Evolutionary conservation across 2,113 vertebrate species (phyloP), one percentile per base, ranked within the genome.

Genomic region (Cavia porcellus): DNA sequence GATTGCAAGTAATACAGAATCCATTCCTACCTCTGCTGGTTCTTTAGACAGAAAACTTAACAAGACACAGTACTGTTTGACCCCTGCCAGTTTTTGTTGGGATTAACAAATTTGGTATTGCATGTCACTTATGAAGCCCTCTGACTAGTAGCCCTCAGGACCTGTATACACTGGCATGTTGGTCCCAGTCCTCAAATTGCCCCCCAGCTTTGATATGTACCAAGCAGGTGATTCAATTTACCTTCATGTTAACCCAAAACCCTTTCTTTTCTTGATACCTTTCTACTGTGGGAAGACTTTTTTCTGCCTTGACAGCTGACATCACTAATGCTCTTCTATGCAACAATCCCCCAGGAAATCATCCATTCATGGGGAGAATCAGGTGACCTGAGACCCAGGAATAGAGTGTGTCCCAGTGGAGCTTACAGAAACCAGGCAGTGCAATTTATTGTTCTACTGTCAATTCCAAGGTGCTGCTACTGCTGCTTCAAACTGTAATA

Each of bases 1-100:
- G 90, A 66, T 38, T 96, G 86, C 96, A 98, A 93, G 92, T 88
- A 97, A 96, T 75, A 30, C 97, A 98, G 98, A 97, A 95, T 98
- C 97, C 82, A 94, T 92, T 97, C 94, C 96, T 95, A 94, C 96
- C 90, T 96, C 95, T 96, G 91, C 90, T 96, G 79, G 74, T 96
- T 74, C 81, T 97, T 87, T 57, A 80, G 94, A 96, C 52, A 97
- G 94, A 96, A 96, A 82, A 72, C 11, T 13, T 45, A 90, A 97
- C 75, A 96, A 61, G 92, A 88, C 25, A 7, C 15, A 50, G 94
- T 2, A 57, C 55, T 91, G n/a, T 83, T 28, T 88, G 97, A 95
- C 92, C 70, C 86, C 96, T 52, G 86, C 93, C 96, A 87, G 95
- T 90, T 94, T 96, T 95, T 95, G 87, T 95, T 92, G 94, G 89